phyloP scores from a whole-genome alignment of 2,113 vertebrate genomes.

The Argyrosomus japonicus region DNA sequence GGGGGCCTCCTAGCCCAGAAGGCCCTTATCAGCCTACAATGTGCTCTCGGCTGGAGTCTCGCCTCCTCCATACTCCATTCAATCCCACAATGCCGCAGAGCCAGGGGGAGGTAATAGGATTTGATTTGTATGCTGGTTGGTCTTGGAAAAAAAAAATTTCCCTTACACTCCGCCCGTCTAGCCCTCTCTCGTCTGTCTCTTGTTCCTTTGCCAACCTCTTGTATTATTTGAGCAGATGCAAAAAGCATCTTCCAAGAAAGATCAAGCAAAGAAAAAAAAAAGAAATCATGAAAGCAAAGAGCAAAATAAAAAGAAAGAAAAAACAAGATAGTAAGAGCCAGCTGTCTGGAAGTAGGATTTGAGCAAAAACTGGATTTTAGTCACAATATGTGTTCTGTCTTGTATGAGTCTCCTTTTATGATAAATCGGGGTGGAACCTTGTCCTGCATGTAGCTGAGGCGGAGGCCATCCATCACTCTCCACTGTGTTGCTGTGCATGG shows the following conservation, averaged over 20 bases:
- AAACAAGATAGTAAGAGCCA: slow-evolving; percentile 44
- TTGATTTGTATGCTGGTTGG: slow-evolving; percentile 85
- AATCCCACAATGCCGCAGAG: slow-evolving; percentile 79
- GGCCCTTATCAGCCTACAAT: slow-evolving; percentile 83
- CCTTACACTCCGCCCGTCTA: slow-evolving; percentile 53
- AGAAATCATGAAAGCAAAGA: slow-evolving; percentile 39
- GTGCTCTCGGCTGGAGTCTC: slow-evolving; percentile 82
- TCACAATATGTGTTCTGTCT: slow-evolving; percentile 66
- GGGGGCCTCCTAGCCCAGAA: slow-evolving; percentile 69
- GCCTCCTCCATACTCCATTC: slow-evolving; percentile 80
- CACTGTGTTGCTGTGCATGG: slow-evolving; percentile 24
- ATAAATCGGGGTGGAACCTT: slow-evolving; percentile 57
- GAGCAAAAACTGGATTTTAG: slow-evolving; percentile 58
- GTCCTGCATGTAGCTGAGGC: slow-evolving; percentile 33
- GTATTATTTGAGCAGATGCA: slow-evolving; percentile 73
- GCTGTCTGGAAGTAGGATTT: slow-evolving; percentile 52
- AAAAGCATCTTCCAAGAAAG: slow-evolving; percentile 61
- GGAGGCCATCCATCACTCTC: slow-evolving; percentile 63
- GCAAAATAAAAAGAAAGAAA: slow-evolving; percentile 45
- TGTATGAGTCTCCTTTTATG: slow-evolving; percentile 55
- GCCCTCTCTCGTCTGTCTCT: slow-evolving; percentile 48
- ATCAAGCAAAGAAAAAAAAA: slow-evolving; percentile 47
- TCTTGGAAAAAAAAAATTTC: slow-evolving; percentile 71
- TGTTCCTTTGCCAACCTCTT: slow-evolving; percentile 64
- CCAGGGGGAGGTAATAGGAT: slow-evolving; percentile 84